phyloP scores from a whole-genome alignment of 2,888 invertebrate species.

The Hyposoter didymator region DNA sequence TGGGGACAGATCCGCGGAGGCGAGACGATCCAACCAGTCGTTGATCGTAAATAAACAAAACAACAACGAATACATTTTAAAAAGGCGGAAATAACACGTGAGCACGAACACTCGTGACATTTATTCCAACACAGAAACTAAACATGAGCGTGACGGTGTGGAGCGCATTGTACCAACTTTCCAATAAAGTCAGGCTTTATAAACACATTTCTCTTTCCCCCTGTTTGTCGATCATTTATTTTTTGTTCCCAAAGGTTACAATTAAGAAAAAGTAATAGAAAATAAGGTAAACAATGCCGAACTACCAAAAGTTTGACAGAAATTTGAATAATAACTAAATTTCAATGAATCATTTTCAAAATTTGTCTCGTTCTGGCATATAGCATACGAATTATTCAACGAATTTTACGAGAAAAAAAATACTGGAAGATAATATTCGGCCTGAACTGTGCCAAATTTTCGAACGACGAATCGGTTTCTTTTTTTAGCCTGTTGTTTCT shows the following conservation, averaged over 20 bases:
- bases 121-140: conserved; percentile 39
- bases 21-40: conserved; percentile 95
- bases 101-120: conserved; percentile 18
- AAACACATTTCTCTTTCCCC: conserved; percentile 21
- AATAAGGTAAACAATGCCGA: background rate
- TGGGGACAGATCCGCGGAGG: conserved; percentile 99
- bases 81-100: conserved; percentile 12
- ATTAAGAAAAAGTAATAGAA: background rate
- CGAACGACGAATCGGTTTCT: background rate
- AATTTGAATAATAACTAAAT: background rate
- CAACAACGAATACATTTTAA: background rate
- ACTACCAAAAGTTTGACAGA: background rate
- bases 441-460: background rate
- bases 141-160: conserved; percentile 23
- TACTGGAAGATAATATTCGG: background rate
- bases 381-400: background rate
- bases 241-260: background rate
- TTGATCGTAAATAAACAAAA: conserved; percentile 82
- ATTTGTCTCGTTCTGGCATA: background rate
- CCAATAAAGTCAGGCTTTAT: conserved; percentile 63
- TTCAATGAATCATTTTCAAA: background rate
- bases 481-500: conserved; percentile 8
- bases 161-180: conserved; percentile 57
- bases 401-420: background rate
- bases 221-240: background rate